Conservation (phyloP, 2,113 vertebrate genomes). For the Chaenocephalus aceratus region DNA sequence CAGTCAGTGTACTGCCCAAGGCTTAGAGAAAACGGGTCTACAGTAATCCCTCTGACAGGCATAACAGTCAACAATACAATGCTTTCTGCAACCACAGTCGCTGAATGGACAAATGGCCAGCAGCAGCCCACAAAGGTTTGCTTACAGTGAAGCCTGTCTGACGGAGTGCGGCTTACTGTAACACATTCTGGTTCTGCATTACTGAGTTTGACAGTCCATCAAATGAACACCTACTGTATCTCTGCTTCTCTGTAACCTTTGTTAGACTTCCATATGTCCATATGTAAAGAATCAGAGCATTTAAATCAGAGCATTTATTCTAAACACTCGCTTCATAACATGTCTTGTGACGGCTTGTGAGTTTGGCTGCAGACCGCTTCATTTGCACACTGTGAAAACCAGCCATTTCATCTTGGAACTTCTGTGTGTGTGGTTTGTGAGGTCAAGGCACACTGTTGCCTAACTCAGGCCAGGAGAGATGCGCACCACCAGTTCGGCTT, state of each 20-base stretch:
- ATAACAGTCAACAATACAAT: conserved; percentile 55
- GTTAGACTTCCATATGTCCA: conserved; percentile 33
- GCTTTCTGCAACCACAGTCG: conserved; percentile 30
- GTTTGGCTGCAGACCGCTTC: conserved; percentile 41
- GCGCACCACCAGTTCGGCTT: background rate
- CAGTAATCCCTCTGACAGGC: conserved; percentile 54
- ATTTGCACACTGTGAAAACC: conserved; percentile 63
- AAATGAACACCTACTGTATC: conserved; percentile 34
- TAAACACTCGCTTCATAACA: conserved; percentile 33
- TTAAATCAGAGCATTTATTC: conserved; percentile 56
- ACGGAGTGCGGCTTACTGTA: conserved; percentile 26
- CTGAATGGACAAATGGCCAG: conserved; percentile 56
- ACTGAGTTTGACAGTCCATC: conserved; percentile 42
- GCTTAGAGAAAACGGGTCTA: conserved; percentile 20
- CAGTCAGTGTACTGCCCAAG: conserved; percentile 10
- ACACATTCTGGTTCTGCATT: conserved; percentile 47
- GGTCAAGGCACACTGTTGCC: conserved; percentile 40
- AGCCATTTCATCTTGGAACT: conserved; percentile 48
- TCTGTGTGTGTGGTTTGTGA: conserved; percentile 47
- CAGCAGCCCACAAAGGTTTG: conserved; percentile 42
- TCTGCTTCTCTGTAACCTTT: conserved; percentile 10
- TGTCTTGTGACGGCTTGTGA: conserved; percentile 27
- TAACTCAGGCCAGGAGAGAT: conserved; percentile 37
- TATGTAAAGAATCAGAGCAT: conserved; percentile 59
- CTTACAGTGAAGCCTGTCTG: conserved; percentile 38